Percentiles rank a stretch among this genome's conserved stretches.
phyloP scores from a whole-genome alignment of 1,140 invertebrate species.

The Euura saliciscinereae region DNA sequence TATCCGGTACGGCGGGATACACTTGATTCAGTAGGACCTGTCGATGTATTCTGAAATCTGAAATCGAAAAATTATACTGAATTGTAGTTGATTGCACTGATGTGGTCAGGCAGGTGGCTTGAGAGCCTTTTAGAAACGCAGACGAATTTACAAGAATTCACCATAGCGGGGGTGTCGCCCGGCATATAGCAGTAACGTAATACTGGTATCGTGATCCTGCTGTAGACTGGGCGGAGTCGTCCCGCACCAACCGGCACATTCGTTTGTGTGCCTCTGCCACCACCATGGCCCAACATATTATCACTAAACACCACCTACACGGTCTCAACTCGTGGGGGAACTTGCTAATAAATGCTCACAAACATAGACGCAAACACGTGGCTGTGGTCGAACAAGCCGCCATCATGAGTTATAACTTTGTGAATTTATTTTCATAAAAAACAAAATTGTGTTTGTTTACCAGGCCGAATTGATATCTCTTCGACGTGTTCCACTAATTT shows the following conservation, averaged over 20 bases:
- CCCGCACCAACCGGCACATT: constrained; percentile 51
- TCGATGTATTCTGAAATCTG: no score
- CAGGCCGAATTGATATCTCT: no score
- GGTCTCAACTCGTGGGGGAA: neutral
- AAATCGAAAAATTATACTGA: neutral
- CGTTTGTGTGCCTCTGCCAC: constrained; percentile 45
- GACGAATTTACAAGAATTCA: neutral
- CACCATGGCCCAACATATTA: constrained; percentile 37
- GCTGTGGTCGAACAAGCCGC: constrained; percentile 19
- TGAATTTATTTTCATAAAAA: neutral
- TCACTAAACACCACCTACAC: constrained; percentile 32
- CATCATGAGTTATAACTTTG: constrained; percentile 38
- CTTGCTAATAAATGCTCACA: neutral
- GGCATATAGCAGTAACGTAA: constrained; percentile 41
- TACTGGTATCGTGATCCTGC: constrained; percentile 47
- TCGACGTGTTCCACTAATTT: no score
- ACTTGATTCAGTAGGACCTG: no score
- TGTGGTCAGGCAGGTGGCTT: neutral
- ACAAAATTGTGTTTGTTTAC: no score
- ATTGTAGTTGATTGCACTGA: neutral
- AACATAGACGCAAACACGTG: constrained; percentile 21
- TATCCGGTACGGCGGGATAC: no score
- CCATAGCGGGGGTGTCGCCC: constrained; percentile 8
- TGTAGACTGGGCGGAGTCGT: constrained; percentile 44
- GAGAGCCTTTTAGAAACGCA: neutral